Base-by-base conservation (phyloP, 2,888 invertebrate species). In the Nemotelus pantherinus region DNA sequence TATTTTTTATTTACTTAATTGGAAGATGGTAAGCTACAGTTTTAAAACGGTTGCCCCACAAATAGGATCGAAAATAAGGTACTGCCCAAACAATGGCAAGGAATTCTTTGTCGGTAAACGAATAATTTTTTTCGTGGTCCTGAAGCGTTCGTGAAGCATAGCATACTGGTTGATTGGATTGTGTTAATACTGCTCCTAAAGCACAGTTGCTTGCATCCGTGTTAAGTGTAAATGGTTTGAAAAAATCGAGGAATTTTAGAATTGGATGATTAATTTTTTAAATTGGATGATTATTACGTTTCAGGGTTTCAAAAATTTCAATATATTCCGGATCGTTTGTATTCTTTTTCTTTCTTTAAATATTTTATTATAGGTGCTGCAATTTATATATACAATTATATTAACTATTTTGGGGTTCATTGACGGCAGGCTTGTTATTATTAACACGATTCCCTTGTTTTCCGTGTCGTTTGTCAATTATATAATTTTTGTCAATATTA, bases 141-240 rank as follows among this genome's bases (percentile, higher is more conserved):
- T 65, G 44, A 9, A 65, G 65, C 5, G 2, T 39, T 39, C 60
- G 3, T 4, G 60, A 50, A 47, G 53, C 53, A 50, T 48, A 76
- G 43, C 78, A 78, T 39, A 78, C 43, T 25, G 70, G 71, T 41
- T 78, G 75, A 2, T 72, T 60, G 39, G 10, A 2, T 48, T 68
- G 68, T 48, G 68, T 50, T 39, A 68, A 50, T 3, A 48, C 68
- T 7, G 53, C 50, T 67, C 57, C 57, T 47, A 80, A 77, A 2
- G 78, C 77, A 77, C 77, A 48, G 48, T 81, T 63, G 67, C 76
- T 78, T 45, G 78, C 78, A 72, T 79, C 81, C 3, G 80, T 80
- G 55, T 5, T 41, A 5, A 68, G 39, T 50, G 53, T 53, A 39
- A 53, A 68, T 2, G 48, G 50, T 68, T 53, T 78, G 0, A 78